A percentile compares a stretch with the other conserved stretches of the same genome.
phyloP scores from a whole-genome alignment of 2,888 invertebrate species.

The Leptopterna dolabrata region DNA sequence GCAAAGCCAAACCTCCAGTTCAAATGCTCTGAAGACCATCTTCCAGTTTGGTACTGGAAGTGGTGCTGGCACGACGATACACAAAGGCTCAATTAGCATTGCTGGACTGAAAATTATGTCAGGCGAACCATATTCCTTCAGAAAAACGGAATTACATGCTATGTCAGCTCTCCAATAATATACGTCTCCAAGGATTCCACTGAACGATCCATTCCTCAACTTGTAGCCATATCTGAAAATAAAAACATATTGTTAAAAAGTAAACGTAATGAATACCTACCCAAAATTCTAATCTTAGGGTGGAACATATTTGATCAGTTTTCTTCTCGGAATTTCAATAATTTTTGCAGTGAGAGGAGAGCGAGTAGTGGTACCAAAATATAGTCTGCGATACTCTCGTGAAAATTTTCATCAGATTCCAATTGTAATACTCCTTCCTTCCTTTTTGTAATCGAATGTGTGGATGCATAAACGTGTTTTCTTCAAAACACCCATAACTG shows the following conservation, averaged over 20 bases:
- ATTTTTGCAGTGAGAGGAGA: no score
- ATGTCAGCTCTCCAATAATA: slow-evolving; percentile 14
- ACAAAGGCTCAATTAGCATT: not conserved
- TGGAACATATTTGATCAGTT: no score
- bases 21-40: slow-evolving; percentile 24
- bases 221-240: slow-evolving; percentile 35
- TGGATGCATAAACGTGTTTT: no score
- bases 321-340: no score
- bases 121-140: slow-evolving; percentile 21
- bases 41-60: slow-evolving; percentile 16
- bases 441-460: no score
- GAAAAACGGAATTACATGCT: slow-evolving; percentile 8
- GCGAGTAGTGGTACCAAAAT: no score
- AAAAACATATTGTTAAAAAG: not conserved
- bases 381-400: no score
- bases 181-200: slow-evolving; percentile 26
- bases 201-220: slow-evolving; percentile 18
- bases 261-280: no score
- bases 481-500: no score
- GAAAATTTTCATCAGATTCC: no score
- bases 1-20: not conserved
- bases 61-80: slow-evolving; percentile 14
- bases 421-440: no score
- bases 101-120: not conserved
- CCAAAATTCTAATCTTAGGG: no score